Conservation (phyloP, 2,113 vertebrate species). For the Fukomys damarensis region DNA sequence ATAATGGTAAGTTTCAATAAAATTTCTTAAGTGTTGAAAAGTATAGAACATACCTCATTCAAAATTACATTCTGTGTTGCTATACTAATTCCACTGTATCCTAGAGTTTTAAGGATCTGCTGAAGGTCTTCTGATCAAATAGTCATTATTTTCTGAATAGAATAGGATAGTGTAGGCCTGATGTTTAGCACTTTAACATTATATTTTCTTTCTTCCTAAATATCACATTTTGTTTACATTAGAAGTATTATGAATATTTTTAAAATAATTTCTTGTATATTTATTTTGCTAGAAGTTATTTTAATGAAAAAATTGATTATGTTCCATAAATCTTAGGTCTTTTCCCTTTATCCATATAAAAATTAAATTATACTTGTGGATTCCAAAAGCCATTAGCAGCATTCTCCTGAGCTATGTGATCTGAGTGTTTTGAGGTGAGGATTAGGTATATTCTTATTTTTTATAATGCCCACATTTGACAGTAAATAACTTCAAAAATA, state of each 20-base stretch:
- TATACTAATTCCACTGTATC: background rate
- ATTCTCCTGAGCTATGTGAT: background rate
- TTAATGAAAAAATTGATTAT: background rate
- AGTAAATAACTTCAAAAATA: background rate
- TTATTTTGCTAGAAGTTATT: background rate
- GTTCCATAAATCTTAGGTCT: background rate
- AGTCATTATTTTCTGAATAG: background rate
- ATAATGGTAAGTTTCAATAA: background rate
- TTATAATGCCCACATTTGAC: background rate
- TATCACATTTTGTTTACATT: background rate
- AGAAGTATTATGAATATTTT: background rate
- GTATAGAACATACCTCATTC: background rate
- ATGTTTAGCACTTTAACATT: background rate
- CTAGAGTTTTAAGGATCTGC: background rate
- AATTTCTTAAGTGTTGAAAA: background rate
- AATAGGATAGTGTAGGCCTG: background rate
- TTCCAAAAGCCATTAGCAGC: background rate
- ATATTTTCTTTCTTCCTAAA: background rate
- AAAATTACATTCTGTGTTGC: background rate
- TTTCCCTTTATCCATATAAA: too few species aligned
- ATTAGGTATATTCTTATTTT: background rate
- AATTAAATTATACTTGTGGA: background rate
- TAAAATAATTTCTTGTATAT: background rate
- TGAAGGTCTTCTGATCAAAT: too few species aligned
- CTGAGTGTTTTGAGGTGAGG: background rate